Evolutionary conservation across 2,797 vertebrate genomes (phyloP).

Genomic region (Pipistrellus kuhlii): DNA sequence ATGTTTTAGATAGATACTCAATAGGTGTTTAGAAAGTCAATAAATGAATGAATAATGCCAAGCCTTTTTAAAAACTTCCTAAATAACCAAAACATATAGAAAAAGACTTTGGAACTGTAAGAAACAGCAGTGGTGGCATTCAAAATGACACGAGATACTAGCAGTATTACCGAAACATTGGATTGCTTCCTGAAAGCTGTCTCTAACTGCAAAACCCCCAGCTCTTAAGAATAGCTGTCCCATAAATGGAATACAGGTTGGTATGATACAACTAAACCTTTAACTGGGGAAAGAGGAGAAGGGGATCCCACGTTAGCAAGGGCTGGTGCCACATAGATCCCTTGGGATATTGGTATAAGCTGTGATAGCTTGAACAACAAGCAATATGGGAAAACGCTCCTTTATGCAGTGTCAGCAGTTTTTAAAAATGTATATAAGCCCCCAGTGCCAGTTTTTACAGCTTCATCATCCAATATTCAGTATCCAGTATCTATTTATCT

Average conservation of each 20-base stretch:
- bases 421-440: not conserved
- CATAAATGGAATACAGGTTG: not conserved
- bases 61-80: not conserved
- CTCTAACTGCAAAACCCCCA: not conserved
- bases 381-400: not conserved
- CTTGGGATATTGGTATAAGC: not conserved
- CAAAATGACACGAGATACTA: not conserved
- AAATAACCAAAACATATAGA: slow-evolving; percentile 1
- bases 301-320: not conserved
- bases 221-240: slow-evolving; percentile 22
- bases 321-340: not conserved
- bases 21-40: not conserved
- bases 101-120: slow-evolving; percentile 11
- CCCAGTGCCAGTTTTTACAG: not conserved
- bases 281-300: not conserved
- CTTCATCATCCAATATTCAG: not conserved
- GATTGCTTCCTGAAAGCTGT: not conserved
- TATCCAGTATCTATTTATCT: not conserved
- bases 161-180: not conserved
- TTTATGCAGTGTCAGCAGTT: not conserved
- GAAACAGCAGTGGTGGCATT: not conserved
- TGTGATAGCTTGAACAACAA: not conserved
- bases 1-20: not conserved
- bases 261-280: not conserved
- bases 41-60: not conserved